These are phyloP conservation scores for Bombus turneri DNA, from an alignment of 1,140 invertebrate species.

Conservation along the genomic window DNA sequence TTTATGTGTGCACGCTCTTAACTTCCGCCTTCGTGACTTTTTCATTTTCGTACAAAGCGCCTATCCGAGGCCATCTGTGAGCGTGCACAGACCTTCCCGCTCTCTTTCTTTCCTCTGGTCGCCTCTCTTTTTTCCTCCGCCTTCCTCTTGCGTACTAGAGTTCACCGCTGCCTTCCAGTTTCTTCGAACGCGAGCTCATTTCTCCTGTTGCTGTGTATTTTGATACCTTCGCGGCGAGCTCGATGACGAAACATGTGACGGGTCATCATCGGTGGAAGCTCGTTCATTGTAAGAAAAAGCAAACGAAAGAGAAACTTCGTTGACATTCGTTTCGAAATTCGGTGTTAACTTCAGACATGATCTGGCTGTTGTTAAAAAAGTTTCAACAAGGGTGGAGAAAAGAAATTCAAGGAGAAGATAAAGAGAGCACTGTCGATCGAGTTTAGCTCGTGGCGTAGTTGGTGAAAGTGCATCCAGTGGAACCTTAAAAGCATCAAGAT, in stretches of 20 bases:
- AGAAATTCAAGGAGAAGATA: no score
- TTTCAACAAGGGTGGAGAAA: not conserved
- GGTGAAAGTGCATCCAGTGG: not conserved
- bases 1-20: constrained; percentile 55
- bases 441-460: not conserved
- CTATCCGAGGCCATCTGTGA: constrained; percentile 62
- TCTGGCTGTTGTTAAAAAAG: constrained; percentile 26
- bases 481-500: not conserved
- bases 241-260: constrained; percentile 6
- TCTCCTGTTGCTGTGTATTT: not conserved
- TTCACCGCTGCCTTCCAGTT: not conserved
- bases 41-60: constrained; percentile 70
- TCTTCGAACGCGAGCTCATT: not conserved
- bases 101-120: not conserved
- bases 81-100: constrained; percentile 14
- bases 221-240: constrained; percentile 20
- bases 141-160: not conserved
- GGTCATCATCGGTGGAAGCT: not conserved
- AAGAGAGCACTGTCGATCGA: constrained; percentile 4
- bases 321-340: not conserved
- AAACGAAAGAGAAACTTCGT: not conserved
- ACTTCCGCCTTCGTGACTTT: constrained; percentile 69
- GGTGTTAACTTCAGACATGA: constrained; percentile 11
- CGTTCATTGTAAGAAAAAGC: not conserved
- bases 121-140: no score